phyloP scores from a whole-genome alignment of 1,140 invertebrate species.

The Tetranychus urticae region DNA sequence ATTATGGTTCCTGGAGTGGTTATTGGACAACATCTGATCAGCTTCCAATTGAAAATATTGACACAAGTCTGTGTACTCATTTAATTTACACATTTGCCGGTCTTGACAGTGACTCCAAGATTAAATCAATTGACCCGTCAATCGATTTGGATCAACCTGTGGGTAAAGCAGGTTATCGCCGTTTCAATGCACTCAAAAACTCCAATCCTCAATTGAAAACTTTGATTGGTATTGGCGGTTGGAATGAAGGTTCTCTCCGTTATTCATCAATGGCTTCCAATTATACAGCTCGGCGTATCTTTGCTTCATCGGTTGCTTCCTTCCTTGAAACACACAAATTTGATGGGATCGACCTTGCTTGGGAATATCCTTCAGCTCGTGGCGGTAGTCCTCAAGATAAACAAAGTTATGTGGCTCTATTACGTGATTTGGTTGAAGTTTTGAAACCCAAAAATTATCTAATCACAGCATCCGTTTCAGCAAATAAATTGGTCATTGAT shows the following conservation, averaged over 20 bases:
- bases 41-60: constrained; percentile 36
- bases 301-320: constrained; percentile 21
- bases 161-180: constrained; percentile 19
- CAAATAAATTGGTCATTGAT: constrained; percentile 40
- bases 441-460: constrained; percentile 32
- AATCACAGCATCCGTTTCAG: constrained; percentile 39
- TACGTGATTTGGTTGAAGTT: constrained; percentile 38
- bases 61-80: constrained; percentile 24
- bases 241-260: constrained; percentile 50
- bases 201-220: constrained; percentile 34
- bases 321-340: constrained; percentile 39
- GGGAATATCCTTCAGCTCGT: constrained; percentile 46
- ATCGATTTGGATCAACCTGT: constrained; percentile 29
- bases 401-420: constrained; percentile 44
- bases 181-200: constrained; percentile 26
- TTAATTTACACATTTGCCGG: constrained; percentile 29
- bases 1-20: constrained; percentile 44
- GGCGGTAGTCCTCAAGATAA: constrained; percentile 41
- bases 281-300: constrained; percentile 24
- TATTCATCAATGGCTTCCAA: constrained; percentile 45
- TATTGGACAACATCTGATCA: constrained; percentile 34
- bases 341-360: constrained; percentile 28
- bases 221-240: constrained; percentile 45
- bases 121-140: constrained; percentile 30
- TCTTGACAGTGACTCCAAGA: constrained; percentile 31